phyloP scores from a whole-genome alignment of 1,140 invertebrate species.

The Panulirus ornatus region DNA sequence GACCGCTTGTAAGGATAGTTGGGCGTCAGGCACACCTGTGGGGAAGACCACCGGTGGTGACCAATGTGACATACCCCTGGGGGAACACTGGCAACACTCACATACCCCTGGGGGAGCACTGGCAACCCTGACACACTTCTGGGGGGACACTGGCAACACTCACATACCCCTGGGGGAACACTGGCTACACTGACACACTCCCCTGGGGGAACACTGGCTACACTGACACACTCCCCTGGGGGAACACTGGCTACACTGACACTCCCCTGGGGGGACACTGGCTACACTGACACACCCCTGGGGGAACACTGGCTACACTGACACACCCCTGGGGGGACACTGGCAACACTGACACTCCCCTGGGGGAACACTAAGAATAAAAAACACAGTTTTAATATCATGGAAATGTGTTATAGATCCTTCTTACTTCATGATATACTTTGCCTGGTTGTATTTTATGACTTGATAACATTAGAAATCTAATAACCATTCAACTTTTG shows the following conservation, averaged over 20 bases:
- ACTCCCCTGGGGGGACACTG: neutral
- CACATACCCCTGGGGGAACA: neutral
- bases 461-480: too few species aligned
- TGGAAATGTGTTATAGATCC: too few species aligned
- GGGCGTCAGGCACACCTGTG: slow-evolving; percentile 9
- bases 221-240: neutral
- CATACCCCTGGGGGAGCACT: neutral
- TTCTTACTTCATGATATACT: too few species aligned
- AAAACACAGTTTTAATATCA: too few species aligned
- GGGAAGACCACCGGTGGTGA: neutral
- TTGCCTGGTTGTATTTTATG: too few species aligned
- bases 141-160: neutral
- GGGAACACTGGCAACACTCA: too few species aligned
- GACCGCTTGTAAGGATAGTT: slow-evolving; percentile 30
- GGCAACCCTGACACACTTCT: neutral
- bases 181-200: neutral
- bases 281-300: neutral
- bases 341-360: neutral
- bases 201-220: neutral
- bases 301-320: neutral
- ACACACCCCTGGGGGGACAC: neutral
- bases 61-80: neutral
- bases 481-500: too few species aligned
- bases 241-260: neutral
- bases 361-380: neutral